phyloP scores from a whole-genome alignment of 2,113 vertebrate species.

The Varanus salvator region DNA sequence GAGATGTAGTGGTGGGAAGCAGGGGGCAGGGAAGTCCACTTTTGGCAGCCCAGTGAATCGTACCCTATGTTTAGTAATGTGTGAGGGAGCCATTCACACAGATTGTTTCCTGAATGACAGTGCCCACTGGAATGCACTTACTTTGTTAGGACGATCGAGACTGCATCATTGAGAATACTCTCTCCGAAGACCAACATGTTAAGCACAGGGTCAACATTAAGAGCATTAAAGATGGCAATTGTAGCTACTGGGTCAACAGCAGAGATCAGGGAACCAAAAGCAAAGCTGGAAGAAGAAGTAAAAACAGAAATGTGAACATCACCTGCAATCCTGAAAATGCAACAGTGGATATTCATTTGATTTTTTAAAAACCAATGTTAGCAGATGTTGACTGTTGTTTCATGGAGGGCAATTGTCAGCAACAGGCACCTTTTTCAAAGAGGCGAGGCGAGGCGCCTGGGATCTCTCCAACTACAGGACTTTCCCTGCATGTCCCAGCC shows the following conservation, averaged over 20 bases:
- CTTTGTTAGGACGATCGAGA: conserved; percentile 98
- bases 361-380: not conserved
- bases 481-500: too few relatives aligned
- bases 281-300: conserved; percentile 86
- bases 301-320: conserved; percentile 19
- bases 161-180: conserved; percentile 97
- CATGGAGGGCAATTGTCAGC: not conserved
- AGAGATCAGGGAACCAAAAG: conserved; percentile 97
- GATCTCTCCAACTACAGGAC: too few relatives aligned
- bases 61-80: not conserved
- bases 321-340: not conserved
- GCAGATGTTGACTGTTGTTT: not conserved
- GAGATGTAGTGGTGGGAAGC: too few relatives aligned
- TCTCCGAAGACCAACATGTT: conserved; percentile 99
- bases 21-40: too few relatives aligned
- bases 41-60: too few relatives aligned
- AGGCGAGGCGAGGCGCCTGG: too few relatives aligned
- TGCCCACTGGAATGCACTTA: conserved; percentile 71
- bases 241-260: conserved; percentile 98
- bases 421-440: not conserved
- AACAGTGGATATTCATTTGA: not conserved
- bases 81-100: not conserved
- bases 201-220: conserved; percentile 97
- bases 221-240: conserved; percentile 98
- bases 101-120: not conserved